These are phyloP conservation scores for Macrosteles quadrilineatus DNA, from an alignment of 1,140 invertebrate species.

Conservation along the genomic window DNA sequence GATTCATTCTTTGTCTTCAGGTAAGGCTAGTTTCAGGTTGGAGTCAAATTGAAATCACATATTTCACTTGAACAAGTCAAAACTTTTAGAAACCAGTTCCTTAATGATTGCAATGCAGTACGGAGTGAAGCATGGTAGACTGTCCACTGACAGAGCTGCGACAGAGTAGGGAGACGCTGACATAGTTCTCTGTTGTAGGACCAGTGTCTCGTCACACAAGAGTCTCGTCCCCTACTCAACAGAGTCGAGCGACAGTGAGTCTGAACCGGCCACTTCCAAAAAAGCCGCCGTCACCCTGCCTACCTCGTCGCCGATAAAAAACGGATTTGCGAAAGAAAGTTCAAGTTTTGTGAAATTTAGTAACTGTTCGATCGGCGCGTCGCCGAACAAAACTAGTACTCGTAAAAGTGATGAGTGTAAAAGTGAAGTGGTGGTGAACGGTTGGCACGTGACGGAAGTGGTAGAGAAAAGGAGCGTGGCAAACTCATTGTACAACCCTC, in stretches of 20 bases:
- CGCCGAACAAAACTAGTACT: not conserved
- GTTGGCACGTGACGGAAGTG: conserved; percentile 12
- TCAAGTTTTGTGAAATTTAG: conserved; percentile 27
- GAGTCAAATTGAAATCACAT: too few species aligned
- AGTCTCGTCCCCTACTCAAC: conserved; percentile 39
- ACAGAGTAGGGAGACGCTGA: not conserved
- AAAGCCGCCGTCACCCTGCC: not conserved
- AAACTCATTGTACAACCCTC: not conserved
- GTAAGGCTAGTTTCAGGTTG: too few species aligned
- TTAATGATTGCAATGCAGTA: too few species aligned
- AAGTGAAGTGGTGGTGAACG: conserved; percentile 24
- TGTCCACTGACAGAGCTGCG: too few species aligned
- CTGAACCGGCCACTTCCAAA: conserved; percentile 32
- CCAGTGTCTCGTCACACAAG: not conserved
- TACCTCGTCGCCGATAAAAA: conserved; percentile 17
- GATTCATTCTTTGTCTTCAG: too few species aligned
- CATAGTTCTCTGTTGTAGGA: conserved; percentile 15
- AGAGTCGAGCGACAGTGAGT: conserved; percentile 39
- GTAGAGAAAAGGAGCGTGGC: not conserved
- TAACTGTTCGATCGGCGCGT: not conserved
- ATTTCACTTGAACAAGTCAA: too few species aligned
- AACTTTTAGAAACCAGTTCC: too few species aligned
- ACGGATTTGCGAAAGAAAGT: conserved; percentile 30
- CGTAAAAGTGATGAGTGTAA: conserved; percentile 17
- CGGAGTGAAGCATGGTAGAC: too few species aligned